phyloP scores from a whole-genome alignment of 2,113 vertebrate genomes.

The Cyprinodon brontotheroides region DNA sequence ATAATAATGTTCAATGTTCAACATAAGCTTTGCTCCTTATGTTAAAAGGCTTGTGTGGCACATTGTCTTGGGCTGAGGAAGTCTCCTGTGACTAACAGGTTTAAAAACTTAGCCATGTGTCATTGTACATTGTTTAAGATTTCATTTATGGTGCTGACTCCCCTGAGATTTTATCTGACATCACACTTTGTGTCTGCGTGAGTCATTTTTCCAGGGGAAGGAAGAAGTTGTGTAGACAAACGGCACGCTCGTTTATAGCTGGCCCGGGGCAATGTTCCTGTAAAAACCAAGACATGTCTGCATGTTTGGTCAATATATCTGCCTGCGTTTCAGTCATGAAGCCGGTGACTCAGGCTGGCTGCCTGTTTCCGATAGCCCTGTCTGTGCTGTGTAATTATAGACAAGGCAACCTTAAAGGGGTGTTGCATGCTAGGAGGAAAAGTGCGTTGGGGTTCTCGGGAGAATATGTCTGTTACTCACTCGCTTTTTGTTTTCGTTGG shows the following conservation, averaged over 20 bases:
- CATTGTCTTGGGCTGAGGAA: constrained; percentile 26
- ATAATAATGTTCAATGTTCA: neutral
- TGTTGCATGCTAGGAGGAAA: constrained; percentile 68
- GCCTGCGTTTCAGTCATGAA: constrained; percentile 56
- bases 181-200: constrained; percentile 76
- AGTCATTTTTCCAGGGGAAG: constrained; percentile 71
- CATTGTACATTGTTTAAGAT: constrained; percentile 74
- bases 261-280: constrained; percentile 64
- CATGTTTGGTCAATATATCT: constrained; percentile 67
- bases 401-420: constrained; percentile 72
- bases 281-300: constrained; percentile 64
- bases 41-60: neutral
- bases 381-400: constrained; percentile 81
- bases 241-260: constrained; percentile 43
- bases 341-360: constrained; percentile 77
- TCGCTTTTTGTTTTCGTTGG: constrained; percentile 48
- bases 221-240: constrained; percentile 69
- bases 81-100: constrained; percentile 58
- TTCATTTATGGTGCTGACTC: constrained; percentile 64
- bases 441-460: constrained; percentile 66
- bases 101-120: constrained; percentile 47
- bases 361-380: constrained; percentile 77
- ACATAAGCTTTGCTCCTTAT: constrained; percentile 6
- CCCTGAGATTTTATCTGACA: constrained; percentile 68
- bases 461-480: constrained; percentile 76